Evolutionary conservation across 2,797 vertebrate genomes (phyloP).

Genomic region (Lepidocolaptes lacrymiger): DNA sequence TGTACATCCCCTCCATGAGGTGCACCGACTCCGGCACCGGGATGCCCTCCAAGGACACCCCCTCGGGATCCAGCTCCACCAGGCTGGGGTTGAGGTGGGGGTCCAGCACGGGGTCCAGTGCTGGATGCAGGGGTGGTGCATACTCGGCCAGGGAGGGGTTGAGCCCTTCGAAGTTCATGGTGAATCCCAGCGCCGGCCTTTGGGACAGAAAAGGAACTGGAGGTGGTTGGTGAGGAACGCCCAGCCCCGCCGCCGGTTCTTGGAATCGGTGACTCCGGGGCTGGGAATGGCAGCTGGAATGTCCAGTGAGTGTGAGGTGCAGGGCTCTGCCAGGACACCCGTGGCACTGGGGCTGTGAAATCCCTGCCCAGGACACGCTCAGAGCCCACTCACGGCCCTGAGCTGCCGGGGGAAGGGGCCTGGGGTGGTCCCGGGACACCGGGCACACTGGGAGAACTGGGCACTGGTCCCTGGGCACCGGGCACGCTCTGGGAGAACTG

Average conservation of each 20-base stretch:
- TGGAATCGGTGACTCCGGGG: not conserved
- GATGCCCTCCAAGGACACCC: constrained; percentile 79
- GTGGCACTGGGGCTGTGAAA: not conserved
- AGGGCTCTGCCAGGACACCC: not conserved
- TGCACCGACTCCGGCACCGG: constrained; percentile 86
- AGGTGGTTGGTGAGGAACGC: not conserved
- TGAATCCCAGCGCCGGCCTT: not conserved
- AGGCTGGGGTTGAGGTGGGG: constrained; percentile 86
- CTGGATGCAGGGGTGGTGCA: constrained; percentile 78
- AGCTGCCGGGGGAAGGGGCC: not conserved
- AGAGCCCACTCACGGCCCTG: not conserved
- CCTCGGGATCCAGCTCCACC: constrained; percentile 90
- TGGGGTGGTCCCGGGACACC: too few species aligned
- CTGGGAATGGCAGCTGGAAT: not conserved
- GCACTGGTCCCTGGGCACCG: not conserved
- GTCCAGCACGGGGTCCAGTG: constrained; percentile 86
- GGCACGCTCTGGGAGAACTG: not conserved
- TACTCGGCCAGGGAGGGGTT: constrained; percentile 91
- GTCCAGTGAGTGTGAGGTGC: not conserved
- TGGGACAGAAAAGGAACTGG: not conserved
- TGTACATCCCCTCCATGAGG: constrained; percentile 95
- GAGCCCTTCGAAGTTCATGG: constrained; percentile 94
- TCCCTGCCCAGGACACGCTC: not conserved
- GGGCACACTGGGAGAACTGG: not conserved
- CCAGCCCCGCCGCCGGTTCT: not conserved